phyloP scores from a whole-genome alignment of 2,888 invertebrate genomes.

The Ophraella communa region DNA sequence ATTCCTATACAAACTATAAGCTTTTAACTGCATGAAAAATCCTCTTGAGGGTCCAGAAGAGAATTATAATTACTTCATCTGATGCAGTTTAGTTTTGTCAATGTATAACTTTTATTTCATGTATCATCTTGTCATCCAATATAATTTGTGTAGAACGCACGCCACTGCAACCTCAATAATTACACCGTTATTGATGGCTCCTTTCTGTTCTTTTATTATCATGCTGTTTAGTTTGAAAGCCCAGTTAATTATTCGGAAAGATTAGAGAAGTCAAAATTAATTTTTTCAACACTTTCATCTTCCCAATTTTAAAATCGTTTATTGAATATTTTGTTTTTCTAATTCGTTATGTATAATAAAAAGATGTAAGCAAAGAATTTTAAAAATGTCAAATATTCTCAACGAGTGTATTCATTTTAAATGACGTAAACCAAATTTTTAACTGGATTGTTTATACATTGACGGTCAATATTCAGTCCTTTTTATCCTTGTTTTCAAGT shows the following conservation, averaged over 20 bases:
- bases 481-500: no score
- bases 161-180: neutral
- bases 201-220: slow-evolving; percentile 20
- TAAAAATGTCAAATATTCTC: neutral
- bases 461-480: no score
- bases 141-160: neutral
- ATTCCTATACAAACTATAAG: no score
- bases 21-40: no score
- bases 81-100: no score
- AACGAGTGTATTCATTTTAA: neutral
- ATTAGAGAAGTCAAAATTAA: slow-evolving; percentile 31
- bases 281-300: slow-evolving; percentile 26
- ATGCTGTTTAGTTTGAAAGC: slow-evolving; percentile 31
- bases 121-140: no score
- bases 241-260: slow-evolving; percentile 25
- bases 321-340: neutral
- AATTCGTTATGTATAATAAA: neutral
- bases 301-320: slow-evolving; percentile 8
- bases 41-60: no score
- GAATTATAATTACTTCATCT: no score
- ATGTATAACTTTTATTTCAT: no score
- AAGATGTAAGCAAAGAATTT: neutral
- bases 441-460: no score
- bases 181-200: slow-evolving; percentile 7
- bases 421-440: no score